Percentiles rank a stretch among this genome's conserved stretches.
Evolutionary conservation across 1,140 invertebrate species (phyloP).

Genomic region (Megathymus violae): DNA sequence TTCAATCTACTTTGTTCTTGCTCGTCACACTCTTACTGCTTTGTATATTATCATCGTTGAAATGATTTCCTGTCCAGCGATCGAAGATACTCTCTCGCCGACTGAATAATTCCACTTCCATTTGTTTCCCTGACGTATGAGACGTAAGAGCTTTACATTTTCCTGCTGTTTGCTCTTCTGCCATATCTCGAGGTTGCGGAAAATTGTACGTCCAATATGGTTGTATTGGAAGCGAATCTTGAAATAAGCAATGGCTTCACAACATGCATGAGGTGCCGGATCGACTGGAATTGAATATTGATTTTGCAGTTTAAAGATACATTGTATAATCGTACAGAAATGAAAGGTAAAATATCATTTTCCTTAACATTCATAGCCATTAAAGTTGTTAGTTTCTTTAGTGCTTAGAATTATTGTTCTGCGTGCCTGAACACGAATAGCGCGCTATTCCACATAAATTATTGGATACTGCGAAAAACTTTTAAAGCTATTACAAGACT

Average conservation of each 20-base stretch:
- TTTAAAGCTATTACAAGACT: slow-evolving; percentile 59
- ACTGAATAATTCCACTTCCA: slow-evolving; percentile 58
- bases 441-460: slow-evolving; percentile 53
- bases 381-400: slow-evolving; percentile 54
- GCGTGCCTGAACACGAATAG: slow-evolving; percentile 51
- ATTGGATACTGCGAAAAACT: slow-evolving; percentile 52
- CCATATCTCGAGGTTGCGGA: slow-evolving; percentile 62
- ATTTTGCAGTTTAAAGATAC: slow-evolving; percentile 9
- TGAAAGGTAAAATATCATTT: slow-evolving; percentile 9
- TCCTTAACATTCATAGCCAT: slow-evolving; percentile 13
- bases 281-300: slow-evolving; percentile 19
- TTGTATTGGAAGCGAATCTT: slow-evolving; percentile 41
- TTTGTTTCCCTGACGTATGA: slow-evolving; percentile 67
- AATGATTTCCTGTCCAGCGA: slow-evolving; percentile 56
- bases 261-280: slow-evolving; percentile 50
- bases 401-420: slow-evolving; percentile 58
- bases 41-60: slow-evolving; percentile 58
- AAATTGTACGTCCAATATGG: slow-evolving; percentile 66
- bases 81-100: slow-evolving; percentile 43
- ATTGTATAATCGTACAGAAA: not conserved
- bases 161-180: slow-evolving; percentile 58
- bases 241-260: slow-evolving; percentile 63
- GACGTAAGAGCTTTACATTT: slow-evolving; percentile 67
- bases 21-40: slow-evolving; percentile 62
- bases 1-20: slow-evolving; percentile 70